phyloP scores from a whole-genome alignment of 2,113 vertebrate species.

The Poecilia latipinna region DNA sequence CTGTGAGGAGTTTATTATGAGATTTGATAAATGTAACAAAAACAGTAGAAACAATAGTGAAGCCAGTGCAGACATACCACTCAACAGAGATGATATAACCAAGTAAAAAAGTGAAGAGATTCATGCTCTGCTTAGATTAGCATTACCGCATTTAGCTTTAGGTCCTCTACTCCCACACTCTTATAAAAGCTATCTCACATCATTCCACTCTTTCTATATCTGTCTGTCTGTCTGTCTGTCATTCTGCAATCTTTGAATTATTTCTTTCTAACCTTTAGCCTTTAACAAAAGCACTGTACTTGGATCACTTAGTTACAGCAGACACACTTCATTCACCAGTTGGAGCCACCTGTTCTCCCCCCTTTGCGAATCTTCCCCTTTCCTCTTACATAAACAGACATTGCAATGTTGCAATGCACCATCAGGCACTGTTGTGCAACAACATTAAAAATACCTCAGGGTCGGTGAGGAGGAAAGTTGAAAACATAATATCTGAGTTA shows the following conservation, averaged over 20 bases:
- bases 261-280: constrained; percentile 9
- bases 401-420: constrained; percentile 68
- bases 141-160: constrained; percentile 46
- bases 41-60: constrained; percentile 1
- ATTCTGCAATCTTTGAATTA: constrained; percentile 29
- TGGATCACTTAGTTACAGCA: constrained; percentile 11
- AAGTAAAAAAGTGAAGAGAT: constrained; percentile 44
- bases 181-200: constrained; percentile 14
- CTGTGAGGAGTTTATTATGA: background rate
- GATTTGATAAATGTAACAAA: constrained; percentile 2
- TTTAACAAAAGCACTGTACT: background rate
- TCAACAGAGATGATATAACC: constrained; percentile 46
- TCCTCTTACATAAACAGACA: constrained; percentile 71
- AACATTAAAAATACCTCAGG: constrained; percentile 69
- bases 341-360: constrained; percentile 47
- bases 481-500: constrained; percentile 59
- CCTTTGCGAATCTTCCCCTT: constrained; percentile 27
- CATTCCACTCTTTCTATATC: constrained; percentile 18
- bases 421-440: constrained; percentile 70
- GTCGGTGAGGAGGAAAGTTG: constrained; percentile 59
- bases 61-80: constrained; percentile 2
- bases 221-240: constrained; percentile 37
- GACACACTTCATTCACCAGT: constrained; percentile 28
- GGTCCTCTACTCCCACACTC: constrained; percentile 55
- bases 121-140: constrained; percentile 46